Conservation (phyloP, 2,888 invertebrate genomes). For the Torymus auratus region DNA sequence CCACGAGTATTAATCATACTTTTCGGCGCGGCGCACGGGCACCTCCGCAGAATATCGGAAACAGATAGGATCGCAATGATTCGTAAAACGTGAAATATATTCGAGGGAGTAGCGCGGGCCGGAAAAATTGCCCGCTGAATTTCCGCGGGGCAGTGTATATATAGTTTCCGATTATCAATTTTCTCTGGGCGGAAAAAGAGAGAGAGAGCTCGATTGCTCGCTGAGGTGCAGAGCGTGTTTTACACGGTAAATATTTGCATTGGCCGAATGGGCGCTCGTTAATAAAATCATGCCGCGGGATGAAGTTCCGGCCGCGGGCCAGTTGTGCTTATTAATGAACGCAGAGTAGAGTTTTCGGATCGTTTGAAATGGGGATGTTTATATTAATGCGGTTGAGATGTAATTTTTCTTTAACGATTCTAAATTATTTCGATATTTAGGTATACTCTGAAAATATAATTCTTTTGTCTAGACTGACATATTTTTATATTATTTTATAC, state of each 20-base stretch:
- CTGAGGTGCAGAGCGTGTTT: background rate
- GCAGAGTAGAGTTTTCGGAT: too few species aligned
- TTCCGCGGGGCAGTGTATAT: background rate
- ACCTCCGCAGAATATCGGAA: conserved; percentile 35
- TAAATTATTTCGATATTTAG: too few species aligned
- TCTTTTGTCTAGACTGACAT: too few species aligned
- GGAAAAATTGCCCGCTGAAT: conserved; percentile 25
- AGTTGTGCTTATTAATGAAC: too few species aligned
- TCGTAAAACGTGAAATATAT: conserved; percentile 31
- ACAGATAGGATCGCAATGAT: conserved; percentile 25
- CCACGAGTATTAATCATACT: background rate
- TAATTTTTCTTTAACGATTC: too few species aligned
- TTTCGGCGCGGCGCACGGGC: background rate
- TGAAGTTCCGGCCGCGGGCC: too few species aligned
- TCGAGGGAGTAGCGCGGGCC: background rate
- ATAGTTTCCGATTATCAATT: conserved; percentile 31
- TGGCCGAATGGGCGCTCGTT: background rate
- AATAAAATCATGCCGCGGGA: too few species aligned
- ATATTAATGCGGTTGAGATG: too few species aligned
- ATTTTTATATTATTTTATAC: too few species aligned
- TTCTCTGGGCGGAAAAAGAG: background rate
- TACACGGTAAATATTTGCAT: conserved; percentile 15
- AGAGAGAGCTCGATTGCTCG: too few species aligned
- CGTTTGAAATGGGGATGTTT: too few species aligned
- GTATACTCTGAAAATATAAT: too few species aligned